phyloP scores from a whole-genome alignment of 92 coral and sea anemone genomes.

The Epizoanthus illoricatus region DNA sequence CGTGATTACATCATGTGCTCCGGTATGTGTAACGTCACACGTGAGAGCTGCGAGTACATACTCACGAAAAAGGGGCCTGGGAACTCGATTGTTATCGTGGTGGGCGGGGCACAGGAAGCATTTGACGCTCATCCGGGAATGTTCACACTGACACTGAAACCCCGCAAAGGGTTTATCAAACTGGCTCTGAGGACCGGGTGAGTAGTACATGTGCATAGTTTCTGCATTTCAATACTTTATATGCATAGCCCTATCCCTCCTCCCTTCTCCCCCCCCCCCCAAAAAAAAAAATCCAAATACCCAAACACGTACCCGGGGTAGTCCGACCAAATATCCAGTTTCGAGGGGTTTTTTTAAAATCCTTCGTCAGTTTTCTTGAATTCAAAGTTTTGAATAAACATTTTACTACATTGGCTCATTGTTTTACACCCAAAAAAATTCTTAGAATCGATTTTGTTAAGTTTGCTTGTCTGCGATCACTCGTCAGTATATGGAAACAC shows the following conservation, averaged over 20 bases:
- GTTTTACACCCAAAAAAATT: too few species aligned
- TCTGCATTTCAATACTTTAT: not conserved
- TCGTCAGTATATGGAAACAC: too few species aligned
- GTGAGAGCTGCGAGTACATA: conserved; percentile 92
- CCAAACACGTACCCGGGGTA: too few species aligned
- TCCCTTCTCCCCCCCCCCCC: not conserved
- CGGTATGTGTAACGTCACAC: conserved; percentile 95
- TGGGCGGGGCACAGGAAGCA: conserved; percentile 98
- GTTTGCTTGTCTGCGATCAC: too few species aligned
- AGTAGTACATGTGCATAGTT: not conserved
- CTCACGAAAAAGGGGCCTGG: conserved; percentile 89
- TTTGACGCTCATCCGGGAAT: conserved; percentile 97
- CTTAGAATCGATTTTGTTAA: too few species aligned
- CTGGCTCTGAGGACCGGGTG: conserved; percentile 95
- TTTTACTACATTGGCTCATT: too few species aligned
- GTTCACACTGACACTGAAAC: conserved; percentile 71
- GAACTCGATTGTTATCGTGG: conserved; percentile 93
- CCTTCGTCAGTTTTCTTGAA: too few species aligned
- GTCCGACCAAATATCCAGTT: too few species aligned
- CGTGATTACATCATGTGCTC: conserved; percentile 96
- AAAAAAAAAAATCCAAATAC: not conserved
- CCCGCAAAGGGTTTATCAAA: conserved; percentile 89
- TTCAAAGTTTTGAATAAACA: too few species aligned
- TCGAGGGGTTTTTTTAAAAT: too few species aligned
- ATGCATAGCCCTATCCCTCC: too few species aligned